These are phyloP conservation scores for Drosophila paulistorum DNA, from an alignment of 1,140 invertebrate genomes.

Conservation along the genomic window DNA sequence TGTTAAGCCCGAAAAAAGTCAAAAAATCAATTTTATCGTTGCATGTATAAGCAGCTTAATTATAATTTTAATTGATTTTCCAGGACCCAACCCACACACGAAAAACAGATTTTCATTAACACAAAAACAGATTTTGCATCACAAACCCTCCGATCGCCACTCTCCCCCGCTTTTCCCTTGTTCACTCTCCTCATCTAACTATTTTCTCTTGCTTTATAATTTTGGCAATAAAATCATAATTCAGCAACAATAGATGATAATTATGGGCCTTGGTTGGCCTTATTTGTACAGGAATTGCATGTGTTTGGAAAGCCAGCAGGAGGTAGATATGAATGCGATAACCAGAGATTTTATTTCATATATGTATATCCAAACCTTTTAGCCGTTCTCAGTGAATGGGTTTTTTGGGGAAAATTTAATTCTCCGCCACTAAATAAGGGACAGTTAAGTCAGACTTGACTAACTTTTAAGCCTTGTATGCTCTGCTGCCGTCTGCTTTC, in stretches of 20 bases:
- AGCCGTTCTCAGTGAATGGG: not conserved
- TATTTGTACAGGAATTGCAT: not conserved
- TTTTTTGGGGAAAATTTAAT: conserved; percentile 35
- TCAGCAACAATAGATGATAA: conserved; percentile 10
- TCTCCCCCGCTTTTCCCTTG: not conserved
- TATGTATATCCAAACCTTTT: not conserved
- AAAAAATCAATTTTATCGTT: conserved; percentile 38
- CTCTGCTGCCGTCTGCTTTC: not conserved
- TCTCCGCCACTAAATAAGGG: not conserved
- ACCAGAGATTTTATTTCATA: too few relatives aligned
- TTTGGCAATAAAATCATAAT: conserved; percentile 13
- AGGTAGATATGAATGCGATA: not conserved
- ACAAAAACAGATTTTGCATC: not conserved
- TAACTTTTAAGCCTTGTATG: conserved; percentile 40
- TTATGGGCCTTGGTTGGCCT: not conserved
- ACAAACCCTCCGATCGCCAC: not conserved
- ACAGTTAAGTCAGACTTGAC: conserved; percentile 7
- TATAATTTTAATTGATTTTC: conserved; percentile 52
- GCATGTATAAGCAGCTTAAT: conserved; percentile 39
- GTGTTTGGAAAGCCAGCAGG: not conserved
- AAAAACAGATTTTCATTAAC: conserved; percentile 6
- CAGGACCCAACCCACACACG: not conserved
- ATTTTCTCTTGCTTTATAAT: not conserved
- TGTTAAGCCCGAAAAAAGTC: conserved; percentile 18
- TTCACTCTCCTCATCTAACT: not conserved